Evolutionary conservation across 2,888 invertebrate species (phyloP).

Genomic region (Microctonus aethiopoides): DNA sequence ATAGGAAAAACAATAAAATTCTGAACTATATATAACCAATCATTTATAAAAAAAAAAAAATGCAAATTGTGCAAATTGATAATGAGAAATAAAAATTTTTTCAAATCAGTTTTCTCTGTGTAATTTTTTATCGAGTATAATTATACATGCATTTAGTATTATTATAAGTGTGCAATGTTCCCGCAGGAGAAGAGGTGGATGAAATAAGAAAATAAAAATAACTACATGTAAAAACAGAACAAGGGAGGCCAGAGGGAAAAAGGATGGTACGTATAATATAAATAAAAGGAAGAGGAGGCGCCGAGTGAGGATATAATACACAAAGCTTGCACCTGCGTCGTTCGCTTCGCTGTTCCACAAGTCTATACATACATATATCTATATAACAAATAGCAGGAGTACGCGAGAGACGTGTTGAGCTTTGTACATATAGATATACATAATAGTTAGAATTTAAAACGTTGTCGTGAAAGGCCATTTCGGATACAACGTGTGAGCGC

Average conservation of each 20-base stretch:
- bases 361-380: background rate
- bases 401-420: constrained; percentile 4
- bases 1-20: too few relatives aligned
- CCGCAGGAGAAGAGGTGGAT: background rate
- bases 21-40: too few relatives aligned
- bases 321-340: constrained; percentile 26
- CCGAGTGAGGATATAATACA: background rate
- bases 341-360: background rate
- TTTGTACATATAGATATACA: too few relatives aligned
- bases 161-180: constrained; percentile 15
- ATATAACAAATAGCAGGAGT: background rate
- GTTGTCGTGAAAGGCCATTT: constrained; percentile 36
- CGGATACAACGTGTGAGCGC: constrained; percentile 33
- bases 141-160: background rate
- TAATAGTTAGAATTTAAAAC: constrained; percentile 28
- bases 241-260: background rate
- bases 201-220: background rate
- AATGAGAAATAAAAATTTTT: too few relatives aligned
- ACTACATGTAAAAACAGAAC: background rate
- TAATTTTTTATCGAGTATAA: too few relatives aligned
- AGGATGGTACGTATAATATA: background rate
- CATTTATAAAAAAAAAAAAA: too few relatives aligned
- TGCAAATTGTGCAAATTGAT: too few relatives aligned
- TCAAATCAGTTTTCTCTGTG: too few relatives aligned
- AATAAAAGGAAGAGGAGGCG: constrained; percentile 3